Percentiles rank a stretch among this genome's conserved stretches.
These are phyloP conservation scores for Pristionchus entomophagus DNA, from an alignment of 2,888 invertebrate genomes.

Conservation along the genomic window DNA sequence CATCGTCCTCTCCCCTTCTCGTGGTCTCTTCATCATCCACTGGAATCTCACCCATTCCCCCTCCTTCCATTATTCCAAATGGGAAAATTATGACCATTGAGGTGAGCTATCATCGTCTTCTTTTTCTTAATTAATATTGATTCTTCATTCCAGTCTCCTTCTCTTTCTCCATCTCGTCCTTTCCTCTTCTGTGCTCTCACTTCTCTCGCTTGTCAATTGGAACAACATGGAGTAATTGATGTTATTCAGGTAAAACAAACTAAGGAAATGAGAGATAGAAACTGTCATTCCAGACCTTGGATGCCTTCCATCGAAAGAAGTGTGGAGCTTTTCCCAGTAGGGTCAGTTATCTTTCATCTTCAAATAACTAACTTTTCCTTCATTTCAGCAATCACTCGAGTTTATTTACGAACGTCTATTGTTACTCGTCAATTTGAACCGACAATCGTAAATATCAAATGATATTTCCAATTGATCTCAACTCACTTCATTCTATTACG, in stretches of 20 bases:
- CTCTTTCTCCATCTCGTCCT: slow-evolving; percentile 60
- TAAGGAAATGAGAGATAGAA: background rate
- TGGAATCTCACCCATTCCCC: background rate
- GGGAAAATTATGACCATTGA: background rate
- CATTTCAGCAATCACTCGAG: slow-evolving; percentile 91
- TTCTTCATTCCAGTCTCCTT: background rate
- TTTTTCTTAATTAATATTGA: background rate
- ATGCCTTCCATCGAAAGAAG: slow-evolving; percentile 42
- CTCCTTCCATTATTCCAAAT: slow-evolving; percentile 24
- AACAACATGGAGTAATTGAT: slow-evolving; percentile 57
- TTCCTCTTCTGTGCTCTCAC: slow-evolving; percentile 72
- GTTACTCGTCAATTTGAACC: slow-evolving; percentile 82
- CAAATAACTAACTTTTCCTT: slow-evolving; percentile 1
- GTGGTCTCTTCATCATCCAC: background rate
- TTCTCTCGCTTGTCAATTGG: slow-evolving; percentile 74
- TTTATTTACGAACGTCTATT: slow-evolving; percentile 94
- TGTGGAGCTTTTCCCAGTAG: slow-evolving; percentile 56
- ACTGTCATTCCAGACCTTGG: background rate
- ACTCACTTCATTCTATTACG: background rate
- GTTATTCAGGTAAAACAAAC: slow-evolving; percentile 10
- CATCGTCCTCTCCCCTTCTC: slow-evolving; percentile 33
- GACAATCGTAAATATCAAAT: background rate
- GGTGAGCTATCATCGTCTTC: background rate
- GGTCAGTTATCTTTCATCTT: background rate
- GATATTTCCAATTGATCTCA: background rate